These are phyloP conservation scores for Cephalopterus ornatus DNA, from an alignment of 2,113 vertebrate genomes.

Conservation along the genomic window DNA sequence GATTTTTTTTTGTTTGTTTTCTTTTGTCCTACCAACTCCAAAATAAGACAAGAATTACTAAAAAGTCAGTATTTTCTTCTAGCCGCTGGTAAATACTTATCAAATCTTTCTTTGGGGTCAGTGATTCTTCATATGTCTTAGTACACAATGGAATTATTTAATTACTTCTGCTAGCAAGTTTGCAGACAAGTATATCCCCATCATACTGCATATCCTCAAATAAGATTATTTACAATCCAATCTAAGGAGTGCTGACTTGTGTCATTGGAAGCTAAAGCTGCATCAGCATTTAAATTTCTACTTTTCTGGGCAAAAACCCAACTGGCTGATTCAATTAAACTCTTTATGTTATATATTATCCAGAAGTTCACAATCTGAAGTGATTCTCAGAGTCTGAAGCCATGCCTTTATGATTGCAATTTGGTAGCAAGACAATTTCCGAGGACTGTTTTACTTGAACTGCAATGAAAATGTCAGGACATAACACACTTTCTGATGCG, in stretches of 20 bases:
- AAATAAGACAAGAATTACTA: constrained; percentile 32
- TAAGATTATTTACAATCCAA: constrained; percentile 84
- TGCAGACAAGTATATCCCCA: constrained; percentile 66
- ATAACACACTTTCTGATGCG: constrained; percentile 67
- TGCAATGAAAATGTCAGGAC: constrained; percentile 74
- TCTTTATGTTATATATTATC: constrained; percentile 83
- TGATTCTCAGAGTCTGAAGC: constrained; percentile 72
- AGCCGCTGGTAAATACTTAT: constrained; percentile 56
- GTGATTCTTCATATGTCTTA: constrained; percentile 66
- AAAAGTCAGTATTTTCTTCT: constrained; percentile 51
- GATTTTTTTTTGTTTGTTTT: constrained; percentile 9
- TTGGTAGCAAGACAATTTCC: constrained; percentile 78
- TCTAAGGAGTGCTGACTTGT: constrained; percentile 83
- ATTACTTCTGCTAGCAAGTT: constrained; percentile 82
- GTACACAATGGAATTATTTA: constrained; percentile 79
- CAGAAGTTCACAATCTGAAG: constrained; percentile 79
- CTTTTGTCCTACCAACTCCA: constrained; percentile 10
- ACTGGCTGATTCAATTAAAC: constrained; percentile 84
- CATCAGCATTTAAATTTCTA: constrained; percentile 83
- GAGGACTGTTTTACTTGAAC: constrained; percentile 76
- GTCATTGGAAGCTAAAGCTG: constrained; percentile 77
- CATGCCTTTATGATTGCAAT: constrained; percentile 80
- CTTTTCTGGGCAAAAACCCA: constrained; percentile 84
- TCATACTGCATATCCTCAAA: constrained; percentile 73
- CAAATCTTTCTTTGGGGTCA: constrained; percentile 53